These are phyloP conservation scores for Coelopa frigida DNA, from an alignment of 1,140 invertebrate species.

Conservation along the genomic window DNA sequence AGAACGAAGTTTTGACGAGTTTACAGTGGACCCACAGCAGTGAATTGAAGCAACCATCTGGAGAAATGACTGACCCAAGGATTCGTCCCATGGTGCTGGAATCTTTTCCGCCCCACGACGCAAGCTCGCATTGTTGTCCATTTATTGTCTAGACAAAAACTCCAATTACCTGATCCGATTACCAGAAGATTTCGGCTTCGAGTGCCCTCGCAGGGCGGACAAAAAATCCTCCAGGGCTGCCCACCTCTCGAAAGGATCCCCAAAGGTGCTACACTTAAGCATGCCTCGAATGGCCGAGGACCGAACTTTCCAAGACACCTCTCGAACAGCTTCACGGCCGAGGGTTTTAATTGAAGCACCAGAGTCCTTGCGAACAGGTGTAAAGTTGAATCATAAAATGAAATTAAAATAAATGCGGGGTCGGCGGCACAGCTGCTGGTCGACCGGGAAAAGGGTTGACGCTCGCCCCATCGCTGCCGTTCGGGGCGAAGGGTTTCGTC, in stretches of 20 bases:
- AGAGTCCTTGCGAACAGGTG: slow-evolving; percentile 34
- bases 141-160: slow-evolving; percentile 46
- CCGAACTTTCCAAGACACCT: too few species aligned
- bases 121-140: slow-evolving; percentile 22
- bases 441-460: too few species aligned
- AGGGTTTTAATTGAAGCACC: slow-evolving; percentile 41
- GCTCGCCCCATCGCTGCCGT: too few species aligned
- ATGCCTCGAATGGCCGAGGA: slow-evolving; percentile 20
- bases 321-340: too few species aligned
- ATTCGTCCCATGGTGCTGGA: too few species aligned
- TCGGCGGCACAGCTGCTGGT: too few species aligned
- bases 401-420: slow-evolving; percentile 45
- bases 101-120: background rate
- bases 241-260: slow-evolving; percentile 12
- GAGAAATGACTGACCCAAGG: too few species aligned
- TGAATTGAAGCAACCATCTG: too few species aligned
- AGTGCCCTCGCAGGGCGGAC: background rate
- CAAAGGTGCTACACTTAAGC: too few species aligned
- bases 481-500: too few species aligned
- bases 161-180: slow-evolving; percentile 46
- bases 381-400: slow-evolving; percentile 45
- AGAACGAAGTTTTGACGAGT: too few species aligned
- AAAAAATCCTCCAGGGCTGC: background rate
- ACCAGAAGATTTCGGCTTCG: slow-evolving; percentile 39
- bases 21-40: too few species aligned